phyloP scores from a whole-genome alignment of 2,888 invertebrate species.

The Drosophila monieri region DNA sequence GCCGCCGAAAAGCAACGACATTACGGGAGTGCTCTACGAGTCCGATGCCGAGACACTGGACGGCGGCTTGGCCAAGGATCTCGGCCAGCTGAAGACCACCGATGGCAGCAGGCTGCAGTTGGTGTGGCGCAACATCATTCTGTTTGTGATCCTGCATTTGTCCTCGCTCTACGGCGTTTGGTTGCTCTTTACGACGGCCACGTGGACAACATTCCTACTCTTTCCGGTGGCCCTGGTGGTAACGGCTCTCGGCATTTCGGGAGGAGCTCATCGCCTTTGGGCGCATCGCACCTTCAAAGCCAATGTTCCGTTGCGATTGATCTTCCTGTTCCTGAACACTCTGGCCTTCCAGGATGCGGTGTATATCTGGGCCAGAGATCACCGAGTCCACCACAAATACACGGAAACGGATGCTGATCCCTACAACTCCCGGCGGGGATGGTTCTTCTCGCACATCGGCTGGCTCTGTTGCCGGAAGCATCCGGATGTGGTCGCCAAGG shows the following conservation, averaged over 20 bases:
- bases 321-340: conserved; percentile 93
- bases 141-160: conserved; percentile 90
- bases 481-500: conserved; percentile 91
- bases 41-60: conserved; percentile 87
- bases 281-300: conserved; percentile 98
- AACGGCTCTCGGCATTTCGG: conserved; percentile 92
- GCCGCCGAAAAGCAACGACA: conserved; percentile 69
- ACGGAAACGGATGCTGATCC: conserved; percentile 97
- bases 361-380: conserved; percentile 91
- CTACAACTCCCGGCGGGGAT: conserved; percentile 95
- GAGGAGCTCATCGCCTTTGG: conserved; percentile 98
- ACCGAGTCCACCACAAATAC: conserved; percentile 95
- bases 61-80: conserved; percentile 86
- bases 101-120: conserved; percentile 86
- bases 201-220: conserved; percentile 90
- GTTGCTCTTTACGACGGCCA: conserved; percentile 89
- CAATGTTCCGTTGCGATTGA: conserved; percentile 92
- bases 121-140: conserved; percentile 93
- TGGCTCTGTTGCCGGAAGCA: conserved; percentile 94
- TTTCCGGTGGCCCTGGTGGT: conserved; percentile 3
- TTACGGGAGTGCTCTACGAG: conserved; percentile 87
- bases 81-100: conserved; percentile 85
- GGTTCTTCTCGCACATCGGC: conserved; percentile 98
- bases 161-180: conserved; percentile 91
- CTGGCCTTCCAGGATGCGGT: conserved; percentile 94